phyloP scores from a whole-genome alignment of 2,113 vertebrate genomes.

The Alligator mississippiensis region DNA sequence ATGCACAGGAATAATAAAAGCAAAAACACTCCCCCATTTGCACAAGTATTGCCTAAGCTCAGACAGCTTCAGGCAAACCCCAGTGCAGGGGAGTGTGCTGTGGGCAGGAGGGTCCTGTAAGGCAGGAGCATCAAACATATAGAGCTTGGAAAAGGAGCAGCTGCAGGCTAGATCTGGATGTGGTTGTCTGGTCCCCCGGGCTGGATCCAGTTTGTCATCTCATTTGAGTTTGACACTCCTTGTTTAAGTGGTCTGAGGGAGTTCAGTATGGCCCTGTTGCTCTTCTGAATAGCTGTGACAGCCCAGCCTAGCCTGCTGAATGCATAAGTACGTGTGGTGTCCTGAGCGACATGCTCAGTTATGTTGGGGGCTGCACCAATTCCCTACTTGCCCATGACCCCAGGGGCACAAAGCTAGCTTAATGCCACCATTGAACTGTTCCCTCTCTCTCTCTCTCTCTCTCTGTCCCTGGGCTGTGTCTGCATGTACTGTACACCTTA shows the following conservation, averaged over 20 bases:
- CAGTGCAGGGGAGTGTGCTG: not conserved
- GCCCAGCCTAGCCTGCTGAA: too few relatives aligned
- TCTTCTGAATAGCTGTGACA: not conserved
- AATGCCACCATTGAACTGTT: not conserved
- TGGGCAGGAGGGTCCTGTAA: not conserved
- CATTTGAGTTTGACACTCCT: too few relatives aligned
- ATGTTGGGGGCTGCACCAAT: not conserved
- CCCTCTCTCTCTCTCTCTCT: not conserved
- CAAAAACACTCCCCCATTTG: too few relatives aligned
- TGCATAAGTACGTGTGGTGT: too few relatives aligned
- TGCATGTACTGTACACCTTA: not conserved
- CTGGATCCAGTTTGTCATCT: too few relatives aligned
- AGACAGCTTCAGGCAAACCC: not conserved
- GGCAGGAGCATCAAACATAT: not conserved
- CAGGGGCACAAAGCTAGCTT: not conserved
- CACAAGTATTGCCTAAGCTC: not conserved
- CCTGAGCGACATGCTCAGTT: too few relatives aligned
- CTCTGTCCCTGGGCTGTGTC: not conserved
- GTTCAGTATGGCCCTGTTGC: not conserved
- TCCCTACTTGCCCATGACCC: not conserved
- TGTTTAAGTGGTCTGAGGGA: not conserved
- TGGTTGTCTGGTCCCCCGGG: too few relatives aligned
- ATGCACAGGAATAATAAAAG: not conserved
- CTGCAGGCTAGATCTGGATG: too few relatives aligned
- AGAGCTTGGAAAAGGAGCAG: too few relatives aligned